Conservation (phyloP, 2,797 vertebrate species). For the Tinamus major region DNA sequence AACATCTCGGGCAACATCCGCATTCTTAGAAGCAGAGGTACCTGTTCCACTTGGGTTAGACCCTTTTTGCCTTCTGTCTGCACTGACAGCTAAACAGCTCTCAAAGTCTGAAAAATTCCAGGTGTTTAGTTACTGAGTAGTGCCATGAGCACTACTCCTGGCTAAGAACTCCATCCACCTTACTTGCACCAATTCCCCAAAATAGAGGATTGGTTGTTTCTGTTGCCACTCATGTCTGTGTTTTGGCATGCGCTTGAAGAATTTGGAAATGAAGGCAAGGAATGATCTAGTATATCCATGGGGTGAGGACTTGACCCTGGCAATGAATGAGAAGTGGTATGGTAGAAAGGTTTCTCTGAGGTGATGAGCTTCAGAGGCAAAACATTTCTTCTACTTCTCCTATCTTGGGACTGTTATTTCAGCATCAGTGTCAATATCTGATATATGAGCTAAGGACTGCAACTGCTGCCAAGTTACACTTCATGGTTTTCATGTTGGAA, state of each 20-base stretch:
- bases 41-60: not conserved
- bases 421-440: not conserved
- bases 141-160: not conserved
- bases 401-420: not conserved
- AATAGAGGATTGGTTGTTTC: not conserved
- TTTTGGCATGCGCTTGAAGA: not conserved
- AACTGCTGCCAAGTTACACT: not conserved
- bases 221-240: not conserved
- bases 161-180: not conserved
- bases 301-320: not conserved
- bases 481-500: slow-evolving; percentile 1
- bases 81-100: not conserved
- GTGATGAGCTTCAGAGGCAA: not conserved
- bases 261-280: not conserved
- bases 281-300: not conserved
- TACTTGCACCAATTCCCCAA: not conserved
- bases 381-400: not conserved
- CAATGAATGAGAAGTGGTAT: not conserved
- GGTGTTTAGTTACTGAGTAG: not conserved
- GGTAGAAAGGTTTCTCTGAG: not conserved
- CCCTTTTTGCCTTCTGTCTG: not conserved
- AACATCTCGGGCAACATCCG: not conserved
- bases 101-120: not conserved
- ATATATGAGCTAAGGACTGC: not conserved
- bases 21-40: not conserved